Evolutionary conservation across 2,797 vertebrate genomes (phyloP), one percentile per base, ranked within the genome.

Genomic region (Cyclopterus lumpus): DNA sequence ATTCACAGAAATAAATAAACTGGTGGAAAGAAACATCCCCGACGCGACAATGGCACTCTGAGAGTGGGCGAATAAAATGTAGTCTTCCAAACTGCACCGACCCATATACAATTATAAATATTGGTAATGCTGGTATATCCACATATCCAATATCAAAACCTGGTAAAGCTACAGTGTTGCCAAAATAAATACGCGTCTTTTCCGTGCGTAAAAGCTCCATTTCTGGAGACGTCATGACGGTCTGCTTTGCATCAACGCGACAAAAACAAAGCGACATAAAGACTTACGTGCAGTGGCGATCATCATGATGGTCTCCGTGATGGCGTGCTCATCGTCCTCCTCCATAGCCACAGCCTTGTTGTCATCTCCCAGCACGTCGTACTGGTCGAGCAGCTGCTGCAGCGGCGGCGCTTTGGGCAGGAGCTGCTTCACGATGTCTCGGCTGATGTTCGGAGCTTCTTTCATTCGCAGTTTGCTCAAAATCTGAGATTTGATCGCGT

Each of bases 391-490:
- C 38, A 99, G 94, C 92, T 98, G 97, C 94, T 97, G 97, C 73
- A 99, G 93, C 30, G 98, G 98, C 79, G 98, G 98, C 88, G 98
- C 98, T 90, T 96, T 97, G 87, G 98, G 98, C 90, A 99, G 92
- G 73, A 99, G 96, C 94, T 97, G 97, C 82, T 96, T 95, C 84
- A 99, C 96, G 73, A 95, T 93, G 81, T 99, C 98, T 83, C 97
- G 96, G 95, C 97, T 99, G 90, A 99, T 99, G 77, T 99, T 99
- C 20, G 98, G 98, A 81, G 97, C 97, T 82, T 98, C 96, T 80
- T 97, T 97, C 94, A 99, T 97, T 0, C 97, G 96, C 89, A 99
- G 96, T 90, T 99, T 99, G 94, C 97, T 99, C 89, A 99, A 94
- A 85, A 99, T 99, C 78, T 99, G 97, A 26, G 96, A 96, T 88